Evolutionary conservation across 2,888 invertebrate species (phyloP).

Genomic region (Pteria penguin): DNA sequence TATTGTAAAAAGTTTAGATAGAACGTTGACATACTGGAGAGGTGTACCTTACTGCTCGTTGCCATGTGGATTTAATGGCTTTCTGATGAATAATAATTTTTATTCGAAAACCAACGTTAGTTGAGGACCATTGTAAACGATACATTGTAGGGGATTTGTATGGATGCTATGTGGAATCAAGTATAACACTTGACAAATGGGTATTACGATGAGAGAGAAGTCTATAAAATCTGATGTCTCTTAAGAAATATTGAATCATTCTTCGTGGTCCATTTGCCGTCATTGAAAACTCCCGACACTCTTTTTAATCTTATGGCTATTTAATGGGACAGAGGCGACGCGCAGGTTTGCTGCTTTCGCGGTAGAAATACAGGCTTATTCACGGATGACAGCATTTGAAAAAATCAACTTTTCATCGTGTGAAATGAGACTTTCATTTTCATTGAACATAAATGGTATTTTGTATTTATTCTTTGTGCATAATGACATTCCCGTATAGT

Average conservation of each 20-base stretch:
- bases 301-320: constrained; percentile 34
- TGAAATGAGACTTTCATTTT: constrained; percentile 40
- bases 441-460: constrained; percentile 37
- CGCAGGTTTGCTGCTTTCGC: constrained; percentile 26
- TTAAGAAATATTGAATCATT: constrained; percentile 41
- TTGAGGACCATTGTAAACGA: no score
- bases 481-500: constrained; percentile 40
- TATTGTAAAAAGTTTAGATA: no score
- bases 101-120: no score
- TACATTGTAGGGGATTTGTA: constrained; percentile 4
- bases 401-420: constrained; percentile 40
- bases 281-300: constrained; percentile 32
- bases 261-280: constrained; percentile 41
- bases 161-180: background rate
- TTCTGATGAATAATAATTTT: no score
- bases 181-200: constrained; percentile 32
- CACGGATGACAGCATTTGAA: constrained; percentile 36
- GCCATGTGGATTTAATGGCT: no score
- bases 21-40: no score
- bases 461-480: constrained; percentile 27
- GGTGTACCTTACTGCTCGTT: no score
- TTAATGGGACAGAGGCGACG: constrained; percentile 45
- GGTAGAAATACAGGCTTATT: constrained; percentile 30
- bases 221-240: constrained; percentile 42
- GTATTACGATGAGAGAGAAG: constrained; percentile 18